Conservation (phyloP, 1,140 invertebrate species). For the Danaus plexippus region DNA sequence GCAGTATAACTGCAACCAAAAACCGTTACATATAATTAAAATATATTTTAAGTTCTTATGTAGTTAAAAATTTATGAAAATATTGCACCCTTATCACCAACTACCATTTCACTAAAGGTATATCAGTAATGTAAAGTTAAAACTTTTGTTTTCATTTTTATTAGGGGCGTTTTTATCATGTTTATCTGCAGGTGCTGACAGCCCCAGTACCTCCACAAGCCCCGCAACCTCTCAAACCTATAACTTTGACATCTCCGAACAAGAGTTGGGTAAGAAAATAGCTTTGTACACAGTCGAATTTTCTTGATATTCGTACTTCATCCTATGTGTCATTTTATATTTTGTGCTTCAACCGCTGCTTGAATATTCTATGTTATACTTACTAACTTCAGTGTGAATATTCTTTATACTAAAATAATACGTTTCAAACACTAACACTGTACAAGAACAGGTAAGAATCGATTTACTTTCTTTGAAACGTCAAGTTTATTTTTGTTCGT, state of each 20-base stretch:
- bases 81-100: too few species aligned
- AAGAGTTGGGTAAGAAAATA: slow-evolving; percentile 53
- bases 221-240: slow-evolving; percentile 25
- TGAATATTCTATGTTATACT: not conserved
- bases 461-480: slow-evolving; percentile 19
- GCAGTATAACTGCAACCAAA: too few species aligned
- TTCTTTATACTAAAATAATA: too few species aligned
- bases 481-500: slow-evolving; percentile 27
- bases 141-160: not conserved
- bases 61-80: too few species aligned
- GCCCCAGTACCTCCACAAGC: slow-evolving; percentile 39
- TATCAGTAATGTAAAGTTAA: too few species aligned
- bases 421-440: too few species aligned
- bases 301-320: slow-evolving; percentile 6
- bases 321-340: slow-evolving; percentile 7
- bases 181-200: slow-evolving; percentile 51
- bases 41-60: too few species aligned
- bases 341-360: slow-evolving; percentile 15
- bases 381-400: too few species aligned
- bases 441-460: slow-evolving; percentile 10
- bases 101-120: too few species aligned
- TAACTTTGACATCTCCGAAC: slow-evolving; percentile 43
- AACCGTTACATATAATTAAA: too few species aligned
- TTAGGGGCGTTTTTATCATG: slow-evolving; percentile 23
- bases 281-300: not conserved